Conservation (phyloP, 1,140 invertebrate species). For the Agrilus planipennis region DNA sequence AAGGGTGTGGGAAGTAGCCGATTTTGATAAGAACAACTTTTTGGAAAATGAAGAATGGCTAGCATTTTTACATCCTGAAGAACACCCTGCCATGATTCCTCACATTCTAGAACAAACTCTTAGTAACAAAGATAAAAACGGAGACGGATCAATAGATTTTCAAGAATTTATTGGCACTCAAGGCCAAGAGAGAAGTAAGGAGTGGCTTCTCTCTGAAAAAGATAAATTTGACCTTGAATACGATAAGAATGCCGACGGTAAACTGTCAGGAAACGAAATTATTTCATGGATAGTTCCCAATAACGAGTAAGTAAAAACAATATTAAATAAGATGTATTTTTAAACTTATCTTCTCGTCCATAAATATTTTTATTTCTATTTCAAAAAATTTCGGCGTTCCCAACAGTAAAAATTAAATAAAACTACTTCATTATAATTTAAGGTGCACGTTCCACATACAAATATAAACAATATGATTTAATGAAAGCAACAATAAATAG, state of each 20-base stretch:
- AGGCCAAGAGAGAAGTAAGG: constrained; percentile 61
- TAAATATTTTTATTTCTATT: too few relatives aligned
- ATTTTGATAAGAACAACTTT: constrained; percentile 69
- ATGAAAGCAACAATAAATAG: too few relatives aligned
- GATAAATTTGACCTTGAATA: constrained; percentile 83
- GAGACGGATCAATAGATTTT: constrained; percentile 72
- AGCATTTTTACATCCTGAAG: constrained; percentile 87
- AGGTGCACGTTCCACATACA: too few relatives aligned
- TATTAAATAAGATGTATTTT: too few relatives aligned
- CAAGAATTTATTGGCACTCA: constrained; percentile 72
- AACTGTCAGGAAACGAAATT: constrained; percentile 69
- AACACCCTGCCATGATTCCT: constrained; percentile 79
- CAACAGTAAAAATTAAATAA: too few relatives aligned
- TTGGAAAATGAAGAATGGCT: constrained; percentile 74
- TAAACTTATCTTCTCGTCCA: too few relatives aligned
- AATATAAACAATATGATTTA: too few relatives aligned
- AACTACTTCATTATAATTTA: too few relatives aligned
- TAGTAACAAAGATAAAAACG: constrained; percentile 72
- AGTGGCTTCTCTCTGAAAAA: constrained; percentile 74
- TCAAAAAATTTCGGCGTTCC: too few relatives aligned
- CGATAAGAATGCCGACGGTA: constrained; percentile 79
- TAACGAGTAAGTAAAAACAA: constrained; percentile 60
- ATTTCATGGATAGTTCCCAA: constrained; percentile 84
- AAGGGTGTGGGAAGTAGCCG: constrained; percentile 75
- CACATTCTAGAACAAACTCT: constrained; percentile 74